Conservation (phyloP, 2,797 vertebrate species). For the Adrianichthys oophorus region DNA sequence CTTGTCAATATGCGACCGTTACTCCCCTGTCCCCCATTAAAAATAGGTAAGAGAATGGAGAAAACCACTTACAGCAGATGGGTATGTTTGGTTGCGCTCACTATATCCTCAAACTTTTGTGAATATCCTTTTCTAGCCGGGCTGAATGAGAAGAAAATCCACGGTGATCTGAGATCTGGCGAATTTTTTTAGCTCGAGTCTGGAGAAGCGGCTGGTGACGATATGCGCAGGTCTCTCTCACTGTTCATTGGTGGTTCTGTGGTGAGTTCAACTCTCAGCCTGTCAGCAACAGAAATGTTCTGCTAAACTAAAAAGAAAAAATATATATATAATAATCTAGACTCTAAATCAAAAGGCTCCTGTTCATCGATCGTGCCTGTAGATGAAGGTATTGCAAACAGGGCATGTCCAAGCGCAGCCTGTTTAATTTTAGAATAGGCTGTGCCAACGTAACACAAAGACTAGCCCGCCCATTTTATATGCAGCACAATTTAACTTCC, state of each 20-base stretch:
- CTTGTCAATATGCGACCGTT: constrained; percentile 46
- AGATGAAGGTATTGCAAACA: constrained; percentile 87
- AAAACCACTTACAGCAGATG: constrained; percentile 72
- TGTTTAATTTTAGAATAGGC: constrained; percentile 89
- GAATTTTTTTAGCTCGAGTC: constrained; percentile 76
- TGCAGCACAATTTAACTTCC: constrained; percentile 94
- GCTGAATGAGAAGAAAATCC: constrained; percentile 69
- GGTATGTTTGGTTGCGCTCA: constrained; percentile 54
- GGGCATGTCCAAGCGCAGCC: constrained; percentile 83
- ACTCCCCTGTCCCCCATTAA: constrained; percentile 32
- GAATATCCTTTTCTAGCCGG: constrained; percentile 63
- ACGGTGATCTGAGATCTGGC: constrained; percentile 80
- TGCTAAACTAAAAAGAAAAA: constrained; percentile 50
- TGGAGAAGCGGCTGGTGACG: constrained; percentile 78
- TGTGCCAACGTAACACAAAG: constrained; percentile 85
- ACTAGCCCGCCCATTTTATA: constrained; percentile 92
- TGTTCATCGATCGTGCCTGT: constrained; percentile 78
- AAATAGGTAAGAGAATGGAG: constrained; percentile 45
- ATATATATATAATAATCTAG: constrained; percentile 43
- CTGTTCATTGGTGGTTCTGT: constrained; percentile 81
- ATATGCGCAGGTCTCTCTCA: constrained; percentile 82
- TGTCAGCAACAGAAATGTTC: constrained; percentile 69
- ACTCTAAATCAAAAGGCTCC: constrained; percentile 68
- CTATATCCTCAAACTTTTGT: constrained; percentile 74
- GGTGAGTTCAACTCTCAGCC: constrained; percentile 83